Conservation (phyloP, 2,113 vertebrate species). For the Ardeotis arabs region DNA sequence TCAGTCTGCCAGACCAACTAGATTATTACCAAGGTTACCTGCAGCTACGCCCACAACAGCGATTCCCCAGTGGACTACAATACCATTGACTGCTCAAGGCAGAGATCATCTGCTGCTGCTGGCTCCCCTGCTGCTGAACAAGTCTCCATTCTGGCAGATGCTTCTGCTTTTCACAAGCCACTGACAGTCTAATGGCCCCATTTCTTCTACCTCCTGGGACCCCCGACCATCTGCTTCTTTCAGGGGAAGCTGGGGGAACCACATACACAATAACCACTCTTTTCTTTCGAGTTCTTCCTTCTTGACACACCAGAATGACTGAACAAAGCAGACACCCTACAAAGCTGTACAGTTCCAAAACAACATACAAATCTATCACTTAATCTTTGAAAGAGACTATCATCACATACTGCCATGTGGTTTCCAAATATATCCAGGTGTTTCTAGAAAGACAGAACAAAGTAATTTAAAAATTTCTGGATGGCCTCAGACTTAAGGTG, state of each 20-base stretch:
- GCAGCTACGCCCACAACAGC: background rate
- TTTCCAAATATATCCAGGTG: background rate
- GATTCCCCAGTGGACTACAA: background rate
- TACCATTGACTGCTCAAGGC: background rate
- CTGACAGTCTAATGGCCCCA: constrained; percentile 47
- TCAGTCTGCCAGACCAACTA: background rate
- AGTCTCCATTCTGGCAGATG: constrained; percentile 45
- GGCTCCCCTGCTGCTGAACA: constrained; percentile 49
- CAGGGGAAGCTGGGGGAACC: constrained; percentile 23
- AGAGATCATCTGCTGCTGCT: constrained; percentile 53
- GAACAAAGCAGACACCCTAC: constrained; percentile 6
- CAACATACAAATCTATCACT: background rate
- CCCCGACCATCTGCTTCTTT: constrained; percentile 54
- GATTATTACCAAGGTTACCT: background rate
- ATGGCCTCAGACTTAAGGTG: background rate
- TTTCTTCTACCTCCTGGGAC: constrained; percentile 46
- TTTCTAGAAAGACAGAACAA: background rate
- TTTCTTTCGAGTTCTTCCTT: background rate
- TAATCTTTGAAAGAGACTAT: background rate
- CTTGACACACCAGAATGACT: background rate
- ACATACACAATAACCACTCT: background rate
- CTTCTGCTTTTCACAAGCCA: constrained; percentile 44
- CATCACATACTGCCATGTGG: background rate
- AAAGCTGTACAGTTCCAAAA: background rate
- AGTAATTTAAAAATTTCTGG: background rate